These are phyloP conservation scores for Steinernema carpocapsae DNA, from an alignment of 2,888 invertebrate species.

Conservation along the genomic window DNA sequence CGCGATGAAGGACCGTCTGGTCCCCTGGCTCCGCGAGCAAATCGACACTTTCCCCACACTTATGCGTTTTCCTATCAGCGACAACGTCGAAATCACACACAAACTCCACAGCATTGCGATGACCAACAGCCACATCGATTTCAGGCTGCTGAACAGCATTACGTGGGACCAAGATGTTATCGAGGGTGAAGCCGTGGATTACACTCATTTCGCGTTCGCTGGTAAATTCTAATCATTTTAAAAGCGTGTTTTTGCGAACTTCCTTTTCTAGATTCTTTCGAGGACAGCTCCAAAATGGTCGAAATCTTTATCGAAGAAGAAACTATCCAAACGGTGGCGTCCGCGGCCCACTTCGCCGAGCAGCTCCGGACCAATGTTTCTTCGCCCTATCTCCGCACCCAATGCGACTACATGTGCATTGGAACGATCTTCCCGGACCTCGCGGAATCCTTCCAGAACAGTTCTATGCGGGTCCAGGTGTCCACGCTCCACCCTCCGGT, in stretches of 20 bases:
- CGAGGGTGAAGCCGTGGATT: conserved; percentile 34
- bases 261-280: conserved; percentile 47
- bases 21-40: conserved; percentile 64
- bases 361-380: conserved; percentile 59
- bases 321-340: conserved; percentile 61
- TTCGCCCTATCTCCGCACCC: conserved; percentile 60
- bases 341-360: conserved; percentile 63
- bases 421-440: conserved; percentile 64
- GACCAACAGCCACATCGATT: conserved; percentile 55
- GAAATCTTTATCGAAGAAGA: conserved; percentile 65
- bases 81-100: conserved; percentile 48
- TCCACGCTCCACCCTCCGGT: conserved; percentile 57
- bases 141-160: conserved; percentile 54
- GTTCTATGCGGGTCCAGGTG: conserved; percentile 53
- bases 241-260: too few species aligned
- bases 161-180: conserved; percentile 41
- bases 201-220: conserved; percentile 21
- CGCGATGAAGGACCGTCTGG: conserved; percentile 57
- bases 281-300: conserved; percentile 55
- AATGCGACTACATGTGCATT: conserved; percentile 64
- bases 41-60: conserved; percentile 57
- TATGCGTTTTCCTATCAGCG: conserved; percentile 41
- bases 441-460: conserved; percentile 52
- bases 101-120: conserved; percentile 57
- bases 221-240: neutral